Percentiles rank a stretch among this genome's conserved stretches.
Conservation (phyloP, 2,797 vertebrate genomes). For the Phylloscopus collybita region DNA sequence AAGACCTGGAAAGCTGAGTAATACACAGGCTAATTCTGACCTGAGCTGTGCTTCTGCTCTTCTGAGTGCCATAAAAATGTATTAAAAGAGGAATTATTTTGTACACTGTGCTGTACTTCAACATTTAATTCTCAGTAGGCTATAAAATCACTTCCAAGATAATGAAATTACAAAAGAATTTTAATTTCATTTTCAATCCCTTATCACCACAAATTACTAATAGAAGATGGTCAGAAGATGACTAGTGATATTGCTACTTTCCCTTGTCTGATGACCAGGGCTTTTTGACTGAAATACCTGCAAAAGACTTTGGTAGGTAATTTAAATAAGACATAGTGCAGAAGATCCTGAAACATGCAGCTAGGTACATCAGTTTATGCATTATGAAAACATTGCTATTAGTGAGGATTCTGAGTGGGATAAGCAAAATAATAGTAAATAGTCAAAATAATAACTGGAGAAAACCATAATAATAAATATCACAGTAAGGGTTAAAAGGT, state of each 20-base stretch:
- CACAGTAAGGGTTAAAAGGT: not conserved
- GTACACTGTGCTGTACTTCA: constrained; percentile 72
- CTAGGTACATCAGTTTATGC: not conserved
- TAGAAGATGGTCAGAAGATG: constrained; percentile 57
- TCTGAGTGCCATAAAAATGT: constrained; percentile 76
- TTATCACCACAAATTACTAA: constrained; percentile 70
- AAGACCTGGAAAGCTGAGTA: constrained; percentile 80
- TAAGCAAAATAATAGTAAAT: not conserved
- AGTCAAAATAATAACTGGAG: not conserved
- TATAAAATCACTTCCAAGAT: constrained; percentile 74
- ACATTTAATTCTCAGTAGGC: constrained; percentile 71
- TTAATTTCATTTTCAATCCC: constrained; percentile 76
- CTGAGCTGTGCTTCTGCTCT: constrained; percentile 66
- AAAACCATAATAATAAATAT: not conserved
- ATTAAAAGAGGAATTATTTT: constrained; percentile 84
- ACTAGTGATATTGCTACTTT: constrained; percentile 22
- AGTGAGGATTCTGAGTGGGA: not conserved
- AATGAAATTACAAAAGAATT: constrained; percentile 80
- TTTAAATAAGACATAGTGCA: not conserved
- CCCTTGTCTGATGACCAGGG: not conserved
- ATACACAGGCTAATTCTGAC: constrained; percentile 72
- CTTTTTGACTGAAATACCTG: constrained; percentile 31
- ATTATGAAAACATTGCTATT: not conserved
- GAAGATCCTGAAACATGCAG: constrained; percentile 14
- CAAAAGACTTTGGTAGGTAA: not conserved